Base-by-base conservation (phyloP, 2,113 vertebrate genomes). In the Oryzias javanicus region DNA sequence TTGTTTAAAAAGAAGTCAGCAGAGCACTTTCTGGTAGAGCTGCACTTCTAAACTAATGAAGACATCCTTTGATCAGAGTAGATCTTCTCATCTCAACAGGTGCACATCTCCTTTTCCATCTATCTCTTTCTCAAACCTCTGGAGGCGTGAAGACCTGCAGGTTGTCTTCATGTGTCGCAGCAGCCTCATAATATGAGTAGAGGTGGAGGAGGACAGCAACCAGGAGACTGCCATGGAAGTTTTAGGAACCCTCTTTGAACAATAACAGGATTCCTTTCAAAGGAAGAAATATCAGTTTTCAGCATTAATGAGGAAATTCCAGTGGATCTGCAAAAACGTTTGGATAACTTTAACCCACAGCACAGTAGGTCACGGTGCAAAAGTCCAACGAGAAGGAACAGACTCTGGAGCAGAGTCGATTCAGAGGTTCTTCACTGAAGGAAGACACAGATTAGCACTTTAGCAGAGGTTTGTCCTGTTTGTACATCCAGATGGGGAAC, bases 51-150 rank as follows among this genome's bases (percentile, higher is more conserved):
- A 62, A 57, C 50, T 60, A 75, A 79, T 67, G 45, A 35, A 60
- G 46, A 46, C 56, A 15, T 64, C 54, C 70, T 88, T 88, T 84
- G 83, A 88, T 82, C 71, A 70, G 47, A 70, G 75, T 58, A 6
- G 16, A 57, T 55, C 49, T 29, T 68, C 49, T 27, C 27, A 17
- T 18, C 55, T 62, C 77, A 75, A 64, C 55, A 74, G 61, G 70
- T 68, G 15, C 57, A 56, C 56, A 6, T 51, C 63, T 57, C 24
- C 55, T 60, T 48, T 19, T 54, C 48, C 55, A 4, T 46, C 53
- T 60, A 49, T 4, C 55, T 52, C 29, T 47, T 42, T 62, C 42
- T 64, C 19, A 55, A 75, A 72, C 80, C 70, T 88, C 65, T 0
- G 42, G 19, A 57, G 76, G 69, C 64, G 42, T 62, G 42, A 64